Conservation (phyloP, 2,888 invertebrate genomes). For the Nowickia ferox region DNA sequence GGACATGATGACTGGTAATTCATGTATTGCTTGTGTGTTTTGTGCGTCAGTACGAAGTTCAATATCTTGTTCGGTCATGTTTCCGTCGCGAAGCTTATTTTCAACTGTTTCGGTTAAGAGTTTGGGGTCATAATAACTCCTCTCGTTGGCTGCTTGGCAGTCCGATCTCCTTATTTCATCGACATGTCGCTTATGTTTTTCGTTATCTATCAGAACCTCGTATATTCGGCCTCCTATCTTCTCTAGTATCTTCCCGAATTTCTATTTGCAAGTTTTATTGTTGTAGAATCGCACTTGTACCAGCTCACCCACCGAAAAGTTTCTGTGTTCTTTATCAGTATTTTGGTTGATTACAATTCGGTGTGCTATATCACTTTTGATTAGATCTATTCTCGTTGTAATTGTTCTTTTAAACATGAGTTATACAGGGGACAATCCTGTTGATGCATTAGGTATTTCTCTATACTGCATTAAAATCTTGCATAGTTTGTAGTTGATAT, state of each 20-base stretch:
- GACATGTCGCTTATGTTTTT: too few relatives aligned
- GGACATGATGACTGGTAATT: not conserved
- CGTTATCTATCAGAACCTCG: too few relatives aligned
- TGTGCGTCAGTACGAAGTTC: not conserved
- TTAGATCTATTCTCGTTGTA: not conserved
- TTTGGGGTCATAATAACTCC: not conserved
- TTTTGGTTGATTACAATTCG: not conserved
- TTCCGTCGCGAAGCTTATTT: not conserved
- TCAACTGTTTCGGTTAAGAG: not conserved
- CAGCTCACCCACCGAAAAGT: not conserved
- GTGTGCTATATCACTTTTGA: not conserved
- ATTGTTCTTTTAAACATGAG: slow-evolving; percentile 11
- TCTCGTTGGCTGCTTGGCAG: not conserved
- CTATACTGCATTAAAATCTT: too few relatives aligned
- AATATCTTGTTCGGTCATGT: not conserved
- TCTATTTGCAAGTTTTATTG: too few relatives aligned
- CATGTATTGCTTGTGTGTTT: not conserved
- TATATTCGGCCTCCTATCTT: too few relatives aligned
- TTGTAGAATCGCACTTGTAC: too few relatives aligned
- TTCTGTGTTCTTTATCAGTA: not conserved
- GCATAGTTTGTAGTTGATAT: not conserved
- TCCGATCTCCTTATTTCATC: not conserved
- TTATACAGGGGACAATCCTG: slow-evolving; percentile 3
- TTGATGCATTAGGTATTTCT: slow-evolving; percentile 1
- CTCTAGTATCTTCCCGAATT: too few relatives aligned